A percentile compares a stretch with the other conserved stretches of the same genome.
These are phyloP conservation scores for Meles meles DNA, from an alignment of 2,113 vertebrate genomes.

Conservation along the genomic window DNA sequence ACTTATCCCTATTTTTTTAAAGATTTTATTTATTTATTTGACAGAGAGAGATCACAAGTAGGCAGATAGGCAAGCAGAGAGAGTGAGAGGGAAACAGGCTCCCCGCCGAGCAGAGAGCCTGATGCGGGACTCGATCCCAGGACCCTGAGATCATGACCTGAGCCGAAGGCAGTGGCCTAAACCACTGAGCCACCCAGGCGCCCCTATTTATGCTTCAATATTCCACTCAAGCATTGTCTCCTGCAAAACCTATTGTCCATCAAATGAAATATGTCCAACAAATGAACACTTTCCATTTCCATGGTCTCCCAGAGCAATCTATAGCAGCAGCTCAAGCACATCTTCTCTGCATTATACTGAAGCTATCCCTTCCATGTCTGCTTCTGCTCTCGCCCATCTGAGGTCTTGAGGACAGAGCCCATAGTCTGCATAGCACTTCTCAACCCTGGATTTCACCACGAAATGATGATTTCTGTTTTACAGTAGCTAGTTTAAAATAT, in stretches of 20 bases:
- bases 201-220: not conserved
- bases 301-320: not conserved
- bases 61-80: too few relatives aligned
- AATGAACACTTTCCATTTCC: not conserved
- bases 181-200: too few relatives aligned
- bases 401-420: not conserved
- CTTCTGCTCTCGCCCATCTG: not conserved
- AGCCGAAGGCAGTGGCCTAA: too few relatives aligned
- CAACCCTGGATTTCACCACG: not conserved
- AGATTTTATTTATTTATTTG: too few relatives aligned
- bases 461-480: not conserved
- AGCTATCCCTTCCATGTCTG: not conserved
- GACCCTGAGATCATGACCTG: too few relatives aligned
- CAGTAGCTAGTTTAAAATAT: not conserved
- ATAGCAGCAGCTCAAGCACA: not conserved
- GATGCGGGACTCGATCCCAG: too few relatives aligned
- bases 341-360: not conserved
- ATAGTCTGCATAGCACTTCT: not conserved
- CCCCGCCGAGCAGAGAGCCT: too few relatives aligned
- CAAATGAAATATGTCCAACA: not conserved
- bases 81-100: too few relatives aligned
- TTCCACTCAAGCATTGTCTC: not conserved
- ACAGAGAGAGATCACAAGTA: too few relatives aligned
- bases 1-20: not conserved
- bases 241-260: not conserved